Evolutionary conservation across 2,888 invertebrate genomes (phyloP).

Genomic region (Nemapogon koenigi): DNA sequence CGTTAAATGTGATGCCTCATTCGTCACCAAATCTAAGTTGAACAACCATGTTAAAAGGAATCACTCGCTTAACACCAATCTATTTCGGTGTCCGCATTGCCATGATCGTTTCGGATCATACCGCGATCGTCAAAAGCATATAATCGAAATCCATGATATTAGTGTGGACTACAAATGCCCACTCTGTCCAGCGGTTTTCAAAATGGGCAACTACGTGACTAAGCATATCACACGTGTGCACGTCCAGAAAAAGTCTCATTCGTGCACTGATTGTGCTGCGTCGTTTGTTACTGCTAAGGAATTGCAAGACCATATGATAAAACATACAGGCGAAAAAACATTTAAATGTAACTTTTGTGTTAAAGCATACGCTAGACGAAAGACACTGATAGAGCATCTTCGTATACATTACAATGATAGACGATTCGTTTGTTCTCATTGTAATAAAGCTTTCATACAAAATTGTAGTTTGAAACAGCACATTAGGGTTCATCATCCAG

Average conservation of each 20-base stretch:
- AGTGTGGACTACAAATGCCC: background rate
- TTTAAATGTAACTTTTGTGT: conserved; percentile 27
- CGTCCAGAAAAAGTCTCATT: conserved; percentile 25
- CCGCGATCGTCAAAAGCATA: background rate
- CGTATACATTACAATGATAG: conserved; percentile 27
- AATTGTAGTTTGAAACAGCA: conserved; percentile 51
- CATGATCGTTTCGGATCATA: background rate
- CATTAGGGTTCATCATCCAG: conserved; percentile 40
- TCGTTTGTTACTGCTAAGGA: conserved; percentile 28
- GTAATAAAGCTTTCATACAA: conserved; percentile 51
- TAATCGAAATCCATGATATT: background rate
- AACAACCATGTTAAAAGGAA: background rate
- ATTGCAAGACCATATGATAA: conserved; percentile 29
- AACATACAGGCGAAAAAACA: conserved; percentile 28
- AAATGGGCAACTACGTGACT: background rate
- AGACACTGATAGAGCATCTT: conserved; percentile 33
- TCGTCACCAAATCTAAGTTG: background rate
- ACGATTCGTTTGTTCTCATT: conserved; percentile 38
- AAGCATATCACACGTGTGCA: conserved; percentile 11
- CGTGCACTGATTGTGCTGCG: conserved; percentile 27
- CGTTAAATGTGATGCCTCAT: conserved; percentile 9
- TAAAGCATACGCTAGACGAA: conserved; percentile 20
- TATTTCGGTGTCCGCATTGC: conserved; percentile 5
- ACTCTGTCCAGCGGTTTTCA: background rate
- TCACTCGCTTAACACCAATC: background rate